Evolutionary conservation across 2,888 invertebrate species (phyloP).

Genomic region (Ommatoiulus sabulosus): DNA sequence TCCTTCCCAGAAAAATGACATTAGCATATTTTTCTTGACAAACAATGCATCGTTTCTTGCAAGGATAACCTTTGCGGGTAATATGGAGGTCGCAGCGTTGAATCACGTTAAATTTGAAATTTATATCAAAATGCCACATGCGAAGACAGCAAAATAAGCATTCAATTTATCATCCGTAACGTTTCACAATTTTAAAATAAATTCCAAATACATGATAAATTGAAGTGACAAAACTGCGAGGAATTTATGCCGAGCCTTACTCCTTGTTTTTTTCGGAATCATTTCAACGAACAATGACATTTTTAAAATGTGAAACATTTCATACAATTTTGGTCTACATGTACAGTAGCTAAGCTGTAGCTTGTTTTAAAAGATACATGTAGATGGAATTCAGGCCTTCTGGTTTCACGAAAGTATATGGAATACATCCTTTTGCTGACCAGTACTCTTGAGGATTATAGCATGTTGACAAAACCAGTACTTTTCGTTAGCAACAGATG

Average conservation of each 20-base stretch:
- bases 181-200: background rate
- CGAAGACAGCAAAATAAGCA: background rate
- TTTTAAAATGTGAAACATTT: too few relatives aligned
- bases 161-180: background rate
- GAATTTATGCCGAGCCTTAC: too few relatives aligned
- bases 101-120: background rate
- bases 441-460: too few relatives aligned
- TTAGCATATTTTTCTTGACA: background rate
- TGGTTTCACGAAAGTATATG: too few relatives aligned
- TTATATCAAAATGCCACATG: background rate
- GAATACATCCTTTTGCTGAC: too few relatives aligned
- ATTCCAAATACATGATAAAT: background rate
- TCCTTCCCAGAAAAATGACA: background rate
- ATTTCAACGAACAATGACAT: too few relatives aligned
- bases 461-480: too few relatives aligned
- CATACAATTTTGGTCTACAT: too few relatives aligned
- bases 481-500: background rate
- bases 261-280: too few relatives aligned
- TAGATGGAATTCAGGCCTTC: too few relatives aligned
- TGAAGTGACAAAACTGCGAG: background rate
- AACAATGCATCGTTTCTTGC: constrained; percentile 37
- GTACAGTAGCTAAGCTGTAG: too few relatives aligned
- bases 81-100: constrained; percentile 31
- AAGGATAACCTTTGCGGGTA: background rate
- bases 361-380: too few relatives aligned